Percentiles rank a stretch among this genome's conserved stretches.
Evolutionary conservation across 2,797 vertebrate species (phyloP).

Genomic region (Diglossa cyanea): DNA sequence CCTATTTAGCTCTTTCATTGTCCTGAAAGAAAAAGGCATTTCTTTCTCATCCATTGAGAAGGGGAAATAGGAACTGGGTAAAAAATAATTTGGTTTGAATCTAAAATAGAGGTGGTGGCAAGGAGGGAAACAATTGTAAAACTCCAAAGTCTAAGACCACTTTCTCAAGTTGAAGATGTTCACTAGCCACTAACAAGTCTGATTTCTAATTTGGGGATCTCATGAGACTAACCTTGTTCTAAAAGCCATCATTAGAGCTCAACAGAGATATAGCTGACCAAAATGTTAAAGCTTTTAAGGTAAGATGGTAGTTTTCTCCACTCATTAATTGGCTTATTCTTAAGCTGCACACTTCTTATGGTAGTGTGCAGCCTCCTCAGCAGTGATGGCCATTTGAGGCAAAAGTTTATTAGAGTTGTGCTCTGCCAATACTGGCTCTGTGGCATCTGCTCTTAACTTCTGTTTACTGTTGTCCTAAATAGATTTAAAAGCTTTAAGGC

Average conservation of each 20-base stretch:
- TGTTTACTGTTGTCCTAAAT: neutral
- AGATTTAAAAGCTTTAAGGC: neutral
- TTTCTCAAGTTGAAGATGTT: neutral
- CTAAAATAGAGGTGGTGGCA: neutral
- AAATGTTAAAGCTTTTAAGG: neutral
- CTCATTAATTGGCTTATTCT: neutral
- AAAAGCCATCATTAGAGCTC: neutral
- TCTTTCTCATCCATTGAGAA: neutral
- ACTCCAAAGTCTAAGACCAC: neutral
- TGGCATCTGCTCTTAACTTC: neutral
- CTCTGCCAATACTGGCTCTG: neutral
- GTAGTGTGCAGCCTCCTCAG: neutral
- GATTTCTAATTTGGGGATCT: neutral
- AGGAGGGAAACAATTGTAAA: neutral
- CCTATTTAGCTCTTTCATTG: neutral
- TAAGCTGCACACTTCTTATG: neutral
- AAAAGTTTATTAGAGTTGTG: neutral
- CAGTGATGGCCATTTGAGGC: neutral
- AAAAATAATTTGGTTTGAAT: constrained; percentile 20
- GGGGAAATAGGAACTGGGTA: neutral
- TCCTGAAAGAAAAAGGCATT: neutral
- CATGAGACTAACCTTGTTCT: neutral
- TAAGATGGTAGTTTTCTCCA: neutral
- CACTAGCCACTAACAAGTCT: neutral
- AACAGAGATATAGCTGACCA: neutral